phyloP scores from a whole-genome alignment of 1,140 invertebrate genomes.

The Lucilia cuprina region DNA sequence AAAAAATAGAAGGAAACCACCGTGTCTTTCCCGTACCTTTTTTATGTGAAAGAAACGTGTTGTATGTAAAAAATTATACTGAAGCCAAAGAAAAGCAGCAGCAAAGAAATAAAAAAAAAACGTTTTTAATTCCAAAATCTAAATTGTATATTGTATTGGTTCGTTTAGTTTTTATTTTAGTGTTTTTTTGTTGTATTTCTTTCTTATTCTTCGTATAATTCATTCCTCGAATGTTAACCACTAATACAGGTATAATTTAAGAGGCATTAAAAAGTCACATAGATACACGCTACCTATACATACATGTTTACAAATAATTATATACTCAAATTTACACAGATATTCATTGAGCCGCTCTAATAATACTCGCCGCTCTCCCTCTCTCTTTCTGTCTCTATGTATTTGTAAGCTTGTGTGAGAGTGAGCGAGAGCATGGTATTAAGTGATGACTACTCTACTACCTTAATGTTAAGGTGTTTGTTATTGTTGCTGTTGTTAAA shows the following conservation, averaged over 20 bases:
- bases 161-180: not conserved
- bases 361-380: not conserved
- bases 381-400: too few relatives aligned
- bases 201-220: not conserved
- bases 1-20: not conserved
- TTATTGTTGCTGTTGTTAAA: not conserved
- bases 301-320: not conserved
- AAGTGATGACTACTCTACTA: not conserved
- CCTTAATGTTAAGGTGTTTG: not conserved
- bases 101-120: not conserved
- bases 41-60: slow-evolving; percentile 11
- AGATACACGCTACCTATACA: not conserved
- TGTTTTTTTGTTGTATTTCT: not conserved
- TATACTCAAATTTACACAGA: not conserved
- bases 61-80: slow-evolving; percentile 27
- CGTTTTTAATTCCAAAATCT: not conserved
- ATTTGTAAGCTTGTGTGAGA: too few relatives aligned
- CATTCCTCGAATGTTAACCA: not conserved
- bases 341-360: not conserved
- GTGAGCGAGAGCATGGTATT: too few relatives aligned
- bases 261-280: not conserved
- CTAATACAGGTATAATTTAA: not conserved
- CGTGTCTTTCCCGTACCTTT: slow-evolving; percentile 4
- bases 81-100: slow-evolving; percentile 31
- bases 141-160: not conserved